These are phyloP conservation scores for Drosophila meridionalis DNA, from an alignment of 2,888 invertebrate genomes.

Conservation along the genomic window DNA sequence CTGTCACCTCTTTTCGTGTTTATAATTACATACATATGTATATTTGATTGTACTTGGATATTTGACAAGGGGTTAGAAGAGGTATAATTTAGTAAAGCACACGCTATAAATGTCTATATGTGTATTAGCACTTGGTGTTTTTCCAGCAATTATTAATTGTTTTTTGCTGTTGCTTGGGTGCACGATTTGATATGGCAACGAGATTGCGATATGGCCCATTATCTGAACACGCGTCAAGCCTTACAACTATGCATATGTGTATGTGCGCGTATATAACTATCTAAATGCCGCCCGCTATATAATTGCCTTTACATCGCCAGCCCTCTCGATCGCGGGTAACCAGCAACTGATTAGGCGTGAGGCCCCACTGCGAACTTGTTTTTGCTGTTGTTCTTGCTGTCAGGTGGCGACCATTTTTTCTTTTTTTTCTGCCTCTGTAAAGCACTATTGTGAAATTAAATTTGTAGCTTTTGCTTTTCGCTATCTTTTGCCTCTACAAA, in stretches of 20 bases:
- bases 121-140: slow-evolving; percentile 41
- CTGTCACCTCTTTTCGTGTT: slow-evolving; percentile 15
- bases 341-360: slow-evolving; percentile 62
- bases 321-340: slow-evolving; percentile 35
- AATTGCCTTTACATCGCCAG: slow-evolving; percentile 20
- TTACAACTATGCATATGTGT: slow-evolving; percentile 9
- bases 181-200: slow-evolving; percentile 55
- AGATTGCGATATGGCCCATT: slow-evolving; percentile 49
- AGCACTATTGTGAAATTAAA: slow-evolving; percentile 67
- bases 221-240: slow-evolving; percentile 21
- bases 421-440: slow-evolving; percentile 16
- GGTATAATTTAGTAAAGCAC: slow-evolving; percentile 10
- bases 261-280: slow-evolving; percentile 45
- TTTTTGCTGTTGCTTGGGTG: slow-evolving; percentile 48
- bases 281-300: slow-evolving; percentile 47
- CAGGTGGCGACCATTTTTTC: slow-evolving; percentile 54
- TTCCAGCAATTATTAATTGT: slow-evolving; percentile 65
- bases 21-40: slow-evolving; percentile 20
- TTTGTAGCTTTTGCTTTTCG: slow-evolving; percentile 49
- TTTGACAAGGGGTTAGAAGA: background rate
- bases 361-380: slow-evolving; percentile 1
- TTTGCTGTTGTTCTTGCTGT: slow-evolving; percentile 9
- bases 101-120: slow-evolving; percentile 3
- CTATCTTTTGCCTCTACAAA: background rate
- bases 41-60: slow-evolving; percentile 21